Evolutionary conservation across 2,113 vertebrate genomes (phyloP), one percentile per base, ranked within the genome.

Genomic region (Sinocyclocheilus anshuiensis): DNA sequence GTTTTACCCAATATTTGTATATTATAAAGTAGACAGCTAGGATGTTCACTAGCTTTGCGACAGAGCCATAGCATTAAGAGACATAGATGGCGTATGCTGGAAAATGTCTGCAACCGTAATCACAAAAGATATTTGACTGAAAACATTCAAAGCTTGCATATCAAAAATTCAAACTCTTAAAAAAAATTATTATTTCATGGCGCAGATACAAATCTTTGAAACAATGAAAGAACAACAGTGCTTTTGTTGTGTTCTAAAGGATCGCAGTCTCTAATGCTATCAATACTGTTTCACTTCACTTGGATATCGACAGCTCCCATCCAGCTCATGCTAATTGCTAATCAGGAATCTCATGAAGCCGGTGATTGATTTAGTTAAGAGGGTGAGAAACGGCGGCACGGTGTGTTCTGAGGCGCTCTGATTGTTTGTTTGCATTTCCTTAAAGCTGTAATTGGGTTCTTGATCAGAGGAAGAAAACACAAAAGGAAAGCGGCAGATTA

Each of bases 371-470:
- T 90, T 82, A 39, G 72, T 71, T 80, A 53, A 18, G 53, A n/a
- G 81, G 48, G 65, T 36, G 76, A 53, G 61, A 48, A 84, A 59
- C 10, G 69, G 48, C 13, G 1, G 24, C 77, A 0, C 13, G 16
- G 39, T 80, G 69, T 74, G 85, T 84, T 80, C 82, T 86, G 24
- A 11, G 57, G 26, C 63, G 57, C 79, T 83, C 82, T 65, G 78
- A 53, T 77, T 88, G 79, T 81, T 86, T 88, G 85, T 86, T 88
- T 84, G 87, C 71, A n/a, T 80, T 84, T 85, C 85, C 74, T 83
- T 83, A 42, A 74, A 80, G 74, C 74, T 77, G 83, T 90, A 90
- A 88, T 88, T 90, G 89, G 87, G 78, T 86, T 86, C 82, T 86
- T 88, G 81, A 84, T 90, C 77, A 88, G 85, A 83, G 85, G 71